Base-by-base conservation (phyloP, 2,113 vertebrate genomes). In the Lutjanus erythropterus region DNA sequence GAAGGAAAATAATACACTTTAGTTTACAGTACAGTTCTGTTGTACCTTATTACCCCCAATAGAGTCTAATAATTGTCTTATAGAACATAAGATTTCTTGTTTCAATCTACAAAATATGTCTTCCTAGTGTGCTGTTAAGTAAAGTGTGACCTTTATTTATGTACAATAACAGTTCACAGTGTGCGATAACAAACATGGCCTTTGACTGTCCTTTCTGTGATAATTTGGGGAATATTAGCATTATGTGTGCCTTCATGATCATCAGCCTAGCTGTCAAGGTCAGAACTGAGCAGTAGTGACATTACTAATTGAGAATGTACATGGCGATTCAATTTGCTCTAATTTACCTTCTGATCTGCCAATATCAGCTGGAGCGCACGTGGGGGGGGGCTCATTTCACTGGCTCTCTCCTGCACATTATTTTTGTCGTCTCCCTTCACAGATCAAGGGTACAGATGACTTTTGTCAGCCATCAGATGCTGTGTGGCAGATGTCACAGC, bases 401-500 rank as follows among this genome's bases (percentile, higher is more conserved):
- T 72, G 78, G 75, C 86, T 82, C 75, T 66, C 64, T 37, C 55
- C 71, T 53, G 72, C 78, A 68, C 75, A 74, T 90, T 80, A 80
- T 86, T 81, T 81, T 73, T 5, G 49, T 71, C 78, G 41, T 64
- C 66, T 55, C 83, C 53, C 68, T 37, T 88, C 86, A 81, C 86
- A 91, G 89, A 92, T 91, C 84, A 79, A 73, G 81, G 81, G 44
- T 88, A 78, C 88, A 87, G 92, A 91, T 90, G 84, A 92, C 85
- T 90, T 87, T 83, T 90, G 91, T 94, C 92, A 90, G 86, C 88
- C 89, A 80, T 93, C 91, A 91, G 91, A 89, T 87, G 89, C 87
- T 86, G 86, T 49, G 91, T 92, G 92, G 92, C 92, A 93, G 90
- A 91, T 93, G 93, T 92, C 92, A 93, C 90, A 81, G 82, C 84